Conservation (phyloP, 1,140 invertebrate genomes). For the Zaprionus lachaisei region DNA sequence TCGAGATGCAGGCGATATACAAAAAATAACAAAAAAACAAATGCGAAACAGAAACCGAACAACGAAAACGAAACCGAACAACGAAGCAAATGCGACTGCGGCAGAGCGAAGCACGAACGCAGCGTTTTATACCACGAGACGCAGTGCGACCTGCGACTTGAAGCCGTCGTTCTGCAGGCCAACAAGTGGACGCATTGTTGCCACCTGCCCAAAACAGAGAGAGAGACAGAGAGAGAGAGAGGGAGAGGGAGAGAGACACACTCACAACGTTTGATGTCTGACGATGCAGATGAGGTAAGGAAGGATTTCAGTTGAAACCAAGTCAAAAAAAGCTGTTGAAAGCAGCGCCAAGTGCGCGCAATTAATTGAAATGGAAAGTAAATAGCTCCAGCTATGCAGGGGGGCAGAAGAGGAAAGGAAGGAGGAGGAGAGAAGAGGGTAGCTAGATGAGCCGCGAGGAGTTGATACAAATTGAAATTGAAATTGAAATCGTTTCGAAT, state of each 20-base stretch:
- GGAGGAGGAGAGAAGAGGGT: neutral
- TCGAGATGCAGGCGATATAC: constrained; percentile 5
- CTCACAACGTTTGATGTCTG: constrained; percentile 9
- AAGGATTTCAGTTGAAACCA: constrained; percentile 30
- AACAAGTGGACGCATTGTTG: constrained; percentile 50
- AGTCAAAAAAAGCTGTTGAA: constrained; percentile 22
- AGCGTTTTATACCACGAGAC: constrained; percentile 45
- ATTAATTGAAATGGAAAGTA: constrained; percentile 50
- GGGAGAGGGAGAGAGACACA: neutral
- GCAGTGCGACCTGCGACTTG: constrained; percentile 16
- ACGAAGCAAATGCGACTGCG: constrained; percentile 50
- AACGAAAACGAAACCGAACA: constrained; percentile 33
- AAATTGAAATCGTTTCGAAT: constrained; percentile 78
- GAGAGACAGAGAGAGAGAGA: neutral
- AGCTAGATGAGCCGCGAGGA: neutral
- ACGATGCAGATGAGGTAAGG: constrained; percentile 31
- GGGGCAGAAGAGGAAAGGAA: neutral
- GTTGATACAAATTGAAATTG: constrained; percentile 32
- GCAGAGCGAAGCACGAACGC: constrained; percentile 36
- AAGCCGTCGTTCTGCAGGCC: constrained; percentile 41
- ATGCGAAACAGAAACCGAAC: constrained; percentile 7
- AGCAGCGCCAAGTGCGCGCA: constrained; percentile 47
- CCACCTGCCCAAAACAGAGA: neutral
- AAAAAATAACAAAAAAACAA: constrained; percentile 11
- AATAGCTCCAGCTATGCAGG: constrained; percentile 10